Conservation (phyloP, 2,113 vertebrate species). For the Crotalus tigris region DNA sequence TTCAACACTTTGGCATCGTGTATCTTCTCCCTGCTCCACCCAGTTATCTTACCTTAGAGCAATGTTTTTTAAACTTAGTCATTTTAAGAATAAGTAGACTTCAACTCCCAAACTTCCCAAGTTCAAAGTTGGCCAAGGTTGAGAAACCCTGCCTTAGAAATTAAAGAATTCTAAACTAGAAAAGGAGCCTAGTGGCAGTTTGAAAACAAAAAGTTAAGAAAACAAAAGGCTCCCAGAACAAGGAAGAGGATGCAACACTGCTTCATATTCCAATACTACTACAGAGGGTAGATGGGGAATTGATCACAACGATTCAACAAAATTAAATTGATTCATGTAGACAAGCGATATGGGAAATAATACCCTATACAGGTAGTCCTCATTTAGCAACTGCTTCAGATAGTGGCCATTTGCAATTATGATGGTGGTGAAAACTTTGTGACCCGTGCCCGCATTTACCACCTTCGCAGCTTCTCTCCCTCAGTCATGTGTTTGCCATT, state of each 20-base stretch:
- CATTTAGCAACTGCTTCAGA: background rate
- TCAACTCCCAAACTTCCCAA: no score
- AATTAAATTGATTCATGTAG: background rate
- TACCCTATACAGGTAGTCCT: background rate
- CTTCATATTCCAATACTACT: background rate
- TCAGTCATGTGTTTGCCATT: background rate
- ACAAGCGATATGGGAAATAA: background rate
- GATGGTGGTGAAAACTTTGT: background rate
- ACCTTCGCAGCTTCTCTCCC: background rate
- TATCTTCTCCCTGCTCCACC: background rate
- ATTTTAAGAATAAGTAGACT: background rate
- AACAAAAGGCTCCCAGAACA: background rate
- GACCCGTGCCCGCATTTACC: background rate
- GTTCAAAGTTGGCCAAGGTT: background rate
- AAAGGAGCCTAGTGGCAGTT: background rate
- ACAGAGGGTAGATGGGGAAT: background rate
- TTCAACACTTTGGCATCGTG: background rate
- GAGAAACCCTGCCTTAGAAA: background rate
- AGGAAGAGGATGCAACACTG: background rate
- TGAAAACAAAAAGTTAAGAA: background rate
- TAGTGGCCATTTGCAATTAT: background rate
- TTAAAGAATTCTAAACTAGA: background rate
- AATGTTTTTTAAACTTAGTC: background rate
- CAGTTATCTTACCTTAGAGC: background rate
- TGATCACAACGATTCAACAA: background rate